These are phyloP conservation scores for Zhengitettix transpicula DNA, from an alignment of 2,888 invertebrate species.

Conservation along the genomic window DNA sequence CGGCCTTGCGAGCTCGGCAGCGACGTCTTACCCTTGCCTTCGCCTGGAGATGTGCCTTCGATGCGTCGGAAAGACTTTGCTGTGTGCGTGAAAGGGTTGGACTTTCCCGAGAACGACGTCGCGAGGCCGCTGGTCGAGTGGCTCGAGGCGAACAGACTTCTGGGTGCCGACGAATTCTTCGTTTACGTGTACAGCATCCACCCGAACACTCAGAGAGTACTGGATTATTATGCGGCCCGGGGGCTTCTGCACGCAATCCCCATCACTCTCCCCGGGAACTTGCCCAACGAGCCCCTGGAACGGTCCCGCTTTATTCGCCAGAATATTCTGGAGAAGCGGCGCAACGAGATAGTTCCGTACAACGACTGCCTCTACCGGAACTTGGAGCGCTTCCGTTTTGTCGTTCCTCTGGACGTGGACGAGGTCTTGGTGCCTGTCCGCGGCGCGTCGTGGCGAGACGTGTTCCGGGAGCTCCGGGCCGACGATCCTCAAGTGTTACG, in stretches of 20 bases:
- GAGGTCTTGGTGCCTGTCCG: conserved; percentile 26
- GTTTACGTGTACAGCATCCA: conserved; percentile 46
- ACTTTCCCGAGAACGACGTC: conserved; percentile 27
- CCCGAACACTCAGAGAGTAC: conserved; percentile 33
- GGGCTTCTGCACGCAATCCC: conserved; percentile 33
- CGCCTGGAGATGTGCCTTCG: too few species aligned
- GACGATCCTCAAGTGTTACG: not conserved
- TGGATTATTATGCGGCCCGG: conserved; percentile 36
- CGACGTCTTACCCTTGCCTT: too few species aligned
- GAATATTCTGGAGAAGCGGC: conserved; percentile 49
- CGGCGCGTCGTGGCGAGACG: not conserved
- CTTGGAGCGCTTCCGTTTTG: conserved; percentile 27
- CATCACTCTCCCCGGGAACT: conserved; percentile 33
- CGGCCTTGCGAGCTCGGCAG: too few species aligned
- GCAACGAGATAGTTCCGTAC: conserved; percentile 54
- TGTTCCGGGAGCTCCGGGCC: not conserved
- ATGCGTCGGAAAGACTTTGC: too few species aligned
- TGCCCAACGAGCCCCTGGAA: conserved; percentile 26
- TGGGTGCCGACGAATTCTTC: conserved; percentile 49
- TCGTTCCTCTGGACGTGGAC: conserved; percentile 55
- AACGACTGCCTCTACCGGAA: conserved; percentile 65
- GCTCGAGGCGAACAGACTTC: conserved; percentile 47
- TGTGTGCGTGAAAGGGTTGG: too few species aligned
- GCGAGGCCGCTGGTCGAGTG: conserved; percentile 47
- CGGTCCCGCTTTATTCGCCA: conserved; percentile 26